These are phyloP conservation scores for Elephas maximus DNA, from an alignment of 2,113 vertebrate species.

Conservation along the genomic window DNA sequence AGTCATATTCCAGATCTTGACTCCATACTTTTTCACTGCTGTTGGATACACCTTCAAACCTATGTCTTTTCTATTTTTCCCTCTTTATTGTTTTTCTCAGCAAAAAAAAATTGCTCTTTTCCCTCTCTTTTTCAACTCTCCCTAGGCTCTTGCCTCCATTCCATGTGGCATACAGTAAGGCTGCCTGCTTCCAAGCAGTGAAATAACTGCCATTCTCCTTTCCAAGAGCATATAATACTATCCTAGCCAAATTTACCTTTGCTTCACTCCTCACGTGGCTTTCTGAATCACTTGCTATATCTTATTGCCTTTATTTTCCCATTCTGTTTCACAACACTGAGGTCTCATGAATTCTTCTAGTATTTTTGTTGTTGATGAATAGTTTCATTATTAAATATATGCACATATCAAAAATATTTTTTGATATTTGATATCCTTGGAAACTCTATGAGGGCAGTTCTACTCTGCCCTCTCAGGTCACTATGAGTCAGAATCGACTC, in stretches of 20 bases:
- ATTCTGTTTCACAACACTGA: conserved; percentile 61
- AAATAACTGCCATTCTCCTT: conserved; percentile 31
- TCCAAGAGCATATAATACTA: conserved; percentile 9
- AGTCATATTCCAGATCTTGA: too few species aligned
- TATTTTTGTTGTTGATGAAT: conserved; percentile 66
- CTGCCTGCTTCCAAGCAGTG: conserved; percentile 6
- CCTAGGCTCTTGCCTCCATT: conserved; percentile 21
- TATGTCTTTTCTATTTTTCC: too few species aligned
- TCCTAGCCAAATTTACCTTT: conserved; percentile 3
- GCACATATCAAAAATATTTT: conserved; percentile 69
- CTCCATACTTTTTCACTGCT: too few species aligned
- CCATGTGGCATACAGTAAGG: not conserved
- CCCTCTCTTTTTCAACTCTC: not conserved
- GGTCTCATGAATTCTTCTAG: conserved; percentile 66
- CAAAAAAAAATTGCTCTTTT: not conserved
- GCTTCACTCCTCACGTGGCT: not conserved
- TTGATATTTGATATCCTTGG: too few species aligned
- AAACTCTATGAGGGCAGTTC: too few species aligned
- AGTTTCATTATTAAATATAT: conserved; percentile 82
- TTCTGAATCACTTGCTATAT: conserved; percentile 32
- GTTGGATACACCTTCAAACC: too few species aligned
- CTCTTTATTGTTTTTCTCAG: too few species aligned
- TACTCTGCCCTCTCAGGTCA: too few species aligned
- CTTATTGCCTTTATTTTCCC: conserved; percentile 55
- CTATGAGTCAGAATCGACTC: too few species aligned